A percentile compares a stretch with the other conserved stretches of the same genome.
Evolutionary conservation across 2,113 vertebrate species (phyloP).

Genomic region (Phaethornis superciliosus): DNA sequence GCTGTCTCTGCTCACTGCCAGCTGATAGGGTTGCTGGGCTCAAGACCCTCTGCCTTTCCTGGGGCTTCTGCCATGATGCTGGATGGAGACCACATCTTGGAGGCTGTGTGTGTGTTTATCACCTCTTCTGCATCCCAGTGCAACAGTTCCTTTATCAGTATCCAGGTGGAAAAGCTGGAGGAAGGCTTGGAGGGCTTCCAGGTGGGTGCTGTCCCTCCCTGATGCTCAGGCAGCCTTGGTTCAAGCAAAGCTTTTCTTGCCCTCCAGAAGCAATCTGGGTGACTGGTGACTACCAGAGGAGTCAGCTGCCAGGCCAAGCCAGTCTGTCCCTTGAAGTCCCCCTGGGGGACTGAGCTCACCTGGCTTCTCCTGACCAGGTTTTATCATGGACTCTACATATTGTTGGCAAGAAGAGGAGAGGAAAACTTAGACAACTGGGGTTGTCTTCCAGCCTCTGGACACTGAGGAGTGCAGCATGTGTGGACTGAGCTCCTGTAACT

Average conservation of each 20-base stretch:
- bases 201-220: neutral
- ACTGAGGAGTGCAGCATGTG: neutral
- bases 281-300: neutral
- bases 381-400: neutral
- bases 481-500: neutral
- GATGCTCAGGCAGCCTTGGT: neutral
- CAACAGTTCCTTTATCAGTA: neutral
- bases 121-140: neutral
- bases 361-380: neutral
- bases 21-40: neutral
- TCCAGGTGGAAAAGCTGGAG: neutral
- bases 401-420: neutral
- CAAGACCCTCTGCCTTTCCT: neutral
- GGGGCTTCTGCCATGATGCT: neutral
- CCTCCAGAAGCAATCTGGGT: neutral
- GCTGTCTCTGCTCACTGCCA: neutral
- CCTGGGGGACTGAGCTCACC: neutral
- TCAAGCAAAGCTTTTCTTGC: neutral
- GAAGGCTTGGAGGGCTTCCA: neutral
- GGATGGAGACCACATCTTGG: neutral
- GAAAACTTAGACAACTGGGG: neutral
- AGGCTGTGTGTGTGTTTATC: neutral
- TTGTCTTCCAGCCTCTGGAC: neutral
- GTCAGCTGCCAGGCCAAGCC: neutral
- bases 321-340: fast-evolving